These are phyloP conservation scores for Phrynosoma blainvillii DNA, from an alignment of 2,113 vertebrate species.

Conservation along the genomic window DNA sequence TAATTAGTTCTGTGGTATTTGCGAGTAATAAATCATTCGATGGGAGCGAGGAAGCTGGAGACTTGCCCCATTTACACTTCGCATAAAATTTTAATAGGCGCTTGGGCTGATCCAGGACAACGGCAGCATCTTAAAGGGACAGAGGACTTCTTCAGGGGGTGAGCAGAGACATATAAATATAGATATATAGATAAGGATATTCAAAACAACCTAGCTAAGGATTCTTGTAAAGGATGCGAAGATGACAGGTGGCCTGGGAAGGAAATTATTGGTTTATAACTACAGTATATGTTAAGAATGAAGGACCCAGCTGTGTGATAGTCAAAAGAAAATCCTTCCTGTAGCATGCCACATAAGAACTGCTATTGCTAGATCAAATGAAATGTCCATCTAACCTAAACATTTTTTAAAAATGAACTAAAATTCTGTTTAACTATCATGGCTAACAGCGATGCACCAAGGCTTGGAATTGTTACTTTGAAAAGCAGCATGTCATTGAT, in stretches of 20 bases:
- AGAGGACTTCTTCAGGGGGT: constrained; percentile 57
- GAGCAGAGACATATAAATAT: too few species aligned
- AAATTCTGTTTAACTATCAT: background rate
- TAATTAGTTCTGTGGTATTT: constrained; percentile 99
- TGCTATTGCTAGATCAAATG: background rate
- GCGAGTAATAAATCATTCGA: constrained; percentile 98
- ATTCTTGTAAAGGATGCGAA: background rate
- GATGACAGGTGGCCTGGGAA: background rate
- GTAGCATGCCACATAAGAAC: background rate
- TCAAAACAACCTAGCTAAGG: background rate
- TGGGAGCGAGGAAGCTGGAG: constrained; percentile 90
- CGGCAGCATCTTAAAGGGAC: constrained; percentile 79
- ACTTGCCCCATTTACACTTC: constrained; percentile 88
- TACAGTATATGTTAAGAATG: too few species aligned
- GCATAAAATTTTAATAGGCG: constrained; percentile 88
- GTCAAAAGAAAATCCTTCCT: background rate
- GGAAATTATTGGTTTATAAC: background rate
- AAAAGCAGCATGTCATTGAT: background rate
- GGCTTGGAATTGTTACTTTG: background rate
- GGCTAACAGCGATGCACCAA: background rate
- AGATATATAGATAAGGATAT: background rate
- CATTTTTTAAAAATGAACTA: background rate
- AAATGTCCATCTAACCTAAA: background rate
- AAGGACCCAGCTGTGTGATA: background rate
- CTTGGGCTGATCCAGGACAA: constrained; percentile 84